phyloP scores from a whole-genome alignment of 2,888 invertebrate genomes.

The Apeira syringaria region DNA sequence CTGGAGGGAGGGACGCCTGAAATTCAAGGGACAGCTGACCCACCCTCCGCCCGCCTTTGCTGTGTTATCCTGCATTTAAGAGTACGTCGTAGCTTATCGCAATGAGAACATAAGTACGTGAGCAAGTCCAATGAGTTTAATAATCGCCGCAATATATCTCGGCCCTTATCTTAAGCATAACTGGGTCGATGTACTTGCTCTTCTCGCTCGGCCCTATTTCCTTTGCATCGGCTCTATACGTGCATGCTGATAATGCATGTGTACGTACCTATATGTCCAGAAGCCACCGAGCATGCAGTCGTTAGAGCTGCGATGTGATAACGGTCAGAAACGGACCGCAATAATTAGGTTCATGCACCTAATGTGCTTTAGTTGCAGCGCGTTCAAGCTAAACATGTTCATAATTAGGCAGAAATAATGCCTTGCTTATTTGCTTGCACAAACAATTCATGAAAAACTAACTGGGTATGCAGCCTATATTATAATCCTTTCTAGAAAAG shows the following conservation, averaged over 20 bases:
- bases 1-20: conserved; percentile 19
- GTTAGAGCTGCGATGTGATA: no score
- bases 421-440: no score
- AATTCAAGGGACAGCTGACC: conserved; percentile 32
- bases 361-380: no score
- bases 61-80: conserved; percentile 23
- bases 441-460: no score
- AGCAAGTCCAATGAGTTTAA: conserved; percentile 36
- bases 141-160: conserved; percentile 56
- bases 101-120: conserved; percentile 11
- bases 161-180: conserved; percentile 46
- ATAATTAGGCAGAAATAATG: no score
- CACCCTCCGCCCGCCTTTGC: conserved; percentile 19
- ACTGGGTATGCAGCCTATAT: no score
- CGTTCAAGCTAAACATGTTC: no score
- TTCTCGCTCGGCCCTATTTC: conserved; percentile 27
- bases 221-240: conserved; percentile 8
- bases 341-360: no score
- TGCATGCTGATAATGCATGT: conserved; percentile 5
- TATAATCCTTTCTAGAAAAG: no score
- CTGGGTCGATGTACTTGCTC: conserved; percentile 64
- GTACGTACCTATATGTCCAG: conserved; percentile 1
- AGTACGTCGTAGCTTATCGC: conserved; percentile 16
- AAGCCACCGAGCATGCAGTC: no score
- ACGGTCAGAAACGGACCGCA: no score